Base-by-base conservation (phyloP, 2,888 invertebrate genomes). In the Caenorhabditis sp. region DNA sequence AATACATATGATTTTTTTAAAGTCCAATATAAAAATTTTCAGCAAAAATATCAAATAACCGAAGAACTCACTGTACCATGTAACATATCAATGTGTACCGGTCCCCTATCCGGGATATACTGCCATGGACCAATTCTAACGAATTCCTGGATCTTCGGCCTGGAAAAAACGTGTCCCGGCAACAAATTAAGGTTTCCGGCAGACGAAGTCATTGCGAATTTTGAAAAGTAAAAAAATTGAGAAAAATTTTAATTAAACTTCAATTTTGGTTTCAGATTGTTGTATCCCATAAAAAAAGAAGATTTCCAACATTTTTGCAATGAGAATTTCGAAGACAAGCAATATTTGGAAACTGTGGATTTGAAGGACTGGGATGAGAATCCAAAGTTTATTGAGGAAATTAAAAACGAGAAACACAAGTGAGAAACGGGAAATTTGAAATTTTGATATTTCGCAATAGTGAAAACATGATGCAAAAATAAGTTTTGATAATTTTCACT, bases 101-200 rank as follows among this genome's bases (percentile, higher is more conserved):
- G 89, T 15, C 85, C 84, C 8, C 64, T 88, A 11, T 47, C 85
- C 5, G 72, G 58, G 22, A 88, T 89, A 47, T 89, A 88, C 56
- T 89, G 89, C 55, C 67, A 74, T 24, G 87, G 87, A 13, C 47
- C 62, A 2, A 85, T 88, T 53, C 37, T 86, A 1, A 37, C 78
- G 3, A 64, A 78, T 15, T 26, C 86, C 4, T 88, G 85, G 84
- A 71, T 72, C 22, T 84, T 85, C 28, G 85, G 85, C 26, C 28
- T 88, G 5, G 76, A 88, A 61, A 76, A 80, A n/a, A 71, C 82
- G 22, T 89, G 89, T 67, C 89, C 89, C 1, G 89, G 89, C 1
- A 69, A 83, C 15, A 83, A 80, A 47, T 56, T 89, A 5, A 56
- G 24, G n/a, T 28, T 77, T 28, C 58, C 81, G 6, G 78, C 88